Conservation (phyloP, 2,888 invertebrate species). For the Hirtodrosophila cameraria region DNA sequence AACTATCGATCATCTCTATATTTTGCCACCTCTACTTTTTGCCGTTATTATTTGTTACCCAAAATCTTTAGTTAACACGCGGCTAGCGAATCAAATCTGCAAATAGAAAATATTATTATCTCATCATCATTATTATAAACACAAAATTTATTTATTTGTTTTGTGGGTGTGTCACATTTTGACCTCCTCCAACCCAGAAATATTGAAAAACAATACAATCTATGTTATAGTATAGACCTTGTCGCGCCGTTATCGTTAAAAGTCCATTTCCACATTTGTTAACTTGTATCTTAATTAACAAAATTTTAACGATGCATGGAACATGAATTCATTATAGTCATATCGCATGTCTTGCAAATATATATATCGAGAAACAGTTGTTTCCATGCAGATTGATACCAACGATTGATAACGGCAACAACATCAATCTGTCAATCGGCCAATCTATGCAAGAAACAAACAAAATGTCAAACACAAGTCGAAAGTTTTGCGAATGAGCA, state of each 20-base stretch:
- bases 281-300: slow-evolving; percentile 60
- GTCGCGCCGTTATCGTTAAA: slow-evolving; percentile 42
- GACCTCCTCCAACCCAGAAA: slow-evolving; percentile 1
- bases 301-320: slow-evolving; percentile 42
- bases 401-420: slow-evolving; percentile 23
- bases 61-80: slow-evolving; percentile 60
- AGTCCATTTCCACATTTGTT: slow-evolving; percentile 37
- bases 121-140: slow-evolving; percentile 49
- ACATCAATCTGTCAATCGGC: slow-evolving; percentile 5
- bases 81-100: slow-evolving; percentile 66
- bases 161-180: slow-evolving; percentile 50
- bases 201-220: slow-evolving; percentile 1
- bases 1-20: no score
- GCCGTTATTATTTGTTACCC: slow-evolving; percentile 52
- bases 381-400: slow-evolving; percentile 11
- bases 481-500: slow-evolving; percentile 8
- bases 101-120: slow-evolving; percentile 76
- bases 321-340: slow-evolving; percentile 46
- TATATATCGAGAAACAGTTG: slow-evolving; percentile 17
- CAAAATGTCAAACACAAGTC: slow-evolving; percentile 22
- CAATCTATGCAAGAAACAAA: slow-evolving; percentile 30
- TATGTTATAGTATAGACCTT: no score
- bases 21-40: no score
- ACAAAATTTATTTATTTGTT: slow-evolving; percentile 9
- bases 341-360: slow-evolving; percentile 51